Conservation (phyloP, 2,113 vertebrate species). For the Argyrosomus japonicus region DNA sequence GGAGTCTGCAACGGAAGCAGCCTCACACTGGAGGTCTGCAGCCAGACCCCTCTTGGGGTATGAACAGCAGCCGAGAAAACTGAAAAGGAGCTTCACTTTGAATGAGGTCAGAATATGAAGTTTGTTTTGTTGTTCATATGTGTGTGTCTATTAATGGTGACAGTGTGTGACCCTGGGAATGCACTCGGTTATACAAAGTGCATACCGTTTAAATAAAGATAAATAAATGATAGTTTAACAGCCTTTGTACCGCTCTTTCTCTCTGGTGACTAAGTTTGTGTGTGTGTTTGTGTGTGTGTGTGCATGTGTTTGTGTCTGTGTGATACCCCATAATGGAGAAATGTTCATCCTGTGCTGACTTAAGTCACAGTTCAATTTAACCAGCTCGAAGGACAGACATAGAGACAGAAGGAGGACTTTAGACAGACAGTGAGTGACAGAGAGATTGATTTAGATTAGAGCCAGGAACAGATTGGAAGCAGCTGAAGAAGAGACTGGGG, state of each 20-base stretch:
- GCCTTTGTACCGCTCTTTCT: not conserved
- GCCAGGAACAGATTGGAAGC: slow-evolving; percentile 31
- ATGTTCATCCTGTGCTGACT: slow-evolving; percentile 7
- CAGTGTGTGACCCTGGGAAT: slow-evolving; percentile 15
- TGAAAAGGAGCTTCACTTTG: not conserved
- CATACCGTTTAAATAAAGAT: slow-evolving; percentile 23
- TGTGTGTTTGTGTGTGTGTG: not conserved
- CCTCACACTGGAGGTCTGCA: no score
- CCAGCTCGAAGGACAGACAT: slow-evolving; percentile 5
- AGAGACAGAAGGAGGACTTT: not conserved
- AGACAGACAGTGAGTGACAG: slow-evolving; percentile 42
- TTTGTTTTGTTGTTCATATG: not conserved
- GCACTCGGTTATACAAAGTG: slow-evolving; percentile 1
- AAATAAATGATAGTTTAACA: slow-evolving; percentile 24
- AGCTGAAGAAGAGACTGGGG: slow-evolving; percentile 36
- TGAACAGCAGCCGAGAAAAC: no score
- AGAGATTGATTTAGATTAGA: slow-evolving; percentile 58
- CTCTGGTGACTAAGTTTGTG: slow-evolving; percentile 8
- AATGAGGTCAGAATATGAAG: not conserved
- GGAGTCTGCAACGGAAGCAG: no score
- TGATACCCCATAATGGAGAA: not conserved
- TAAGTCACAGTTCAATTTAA: slow-evolving; percentile 26
- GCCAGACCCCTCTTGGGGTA: no score
- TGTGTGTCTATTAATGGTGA: slow-evolving; percentile 10
- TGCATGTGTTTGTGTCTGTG: not conserved